Evolutionary conservation across 2,113 vertebrate species (phyloP), one percentile per base, ranked within the genome.

Genomic region (zebrafish (Danio rerio)): DNA sequence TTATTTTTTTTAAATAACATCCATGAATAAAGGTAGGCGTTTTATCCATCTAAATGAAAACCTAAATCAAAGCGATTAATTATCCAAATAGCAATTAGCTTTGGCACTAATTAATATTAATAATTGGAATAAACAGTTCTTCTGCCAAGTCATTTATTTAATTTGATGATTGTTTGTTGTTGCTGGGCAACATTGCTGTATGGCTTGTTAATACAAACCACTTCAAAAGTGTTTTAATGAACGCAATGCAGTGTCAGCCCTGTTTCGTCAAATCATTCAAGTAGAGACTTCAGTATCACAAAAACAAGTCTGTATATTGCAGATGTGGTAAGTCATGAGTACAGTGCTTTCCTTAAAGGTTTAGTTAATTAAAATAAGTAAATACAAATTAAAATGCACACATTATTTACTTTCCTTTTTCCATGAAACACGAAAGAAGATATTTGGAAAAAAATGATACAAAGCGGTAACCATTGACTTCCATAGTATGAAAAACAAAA

Each of bases 71-170:
- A 69, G 9, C 4, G 18, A 12, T 47, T 43, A 15, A 52, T 52
- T 71, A 11, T 50, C 31, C 21, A 15, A 65, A 65, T 6, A 5
- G 12, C 21, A 71, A 52, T 71, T 71, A 31, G 49, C 69, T 21
- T 71, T 18, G 21, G 20, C 47, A 21, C 18, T 15, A 21, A 71
- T 71, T 71, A 21, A 21, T 50, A 71, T 71, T 71, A 31, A 71
- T 71, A 71, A 71, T 31, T 52, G 45, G 18, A 56, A 74, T 11
- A 74, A 74, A 55, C 71, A 56, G 12, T 43, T 56, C 20, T 50
- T 42, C 8, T 74, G 71, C 49, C 18, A 71, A 52, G 49, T 52
- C 8, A 52, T 74, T 74, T 74, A 56, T 6, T 74, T 43, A 74
- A 74, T 4, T 74, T 7, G 31, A 3, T 5, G 21, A 2, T n/a